phyloP scores from a whole-genome alignment of 1,140 invertebrate species.

The Drosophila nebulosa region DNA sequence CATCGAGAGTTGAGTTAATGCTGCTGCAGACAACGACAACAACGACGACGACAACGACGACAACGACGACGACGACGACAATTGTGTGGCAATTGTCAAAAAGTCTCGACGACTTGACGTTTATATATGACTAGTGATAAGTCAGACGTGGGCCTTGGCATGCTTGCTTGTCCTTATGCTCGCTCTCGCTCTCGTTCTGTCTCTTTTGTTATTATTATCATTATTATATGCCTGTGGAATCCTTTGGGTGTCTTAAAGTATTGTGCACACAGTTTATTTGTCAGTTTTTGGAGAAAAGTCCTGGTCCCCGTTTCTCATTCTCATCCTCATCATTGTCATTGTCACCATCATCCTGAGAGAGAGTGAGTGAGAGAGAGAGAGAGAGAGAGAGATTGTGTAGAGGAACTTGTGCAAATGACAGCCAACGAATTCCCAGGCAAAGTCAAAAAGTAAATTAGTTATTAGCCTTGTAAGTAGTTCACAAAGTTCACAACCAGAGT shows the following conservation, averaged over 20 bases:
- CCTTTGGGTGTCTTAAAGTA: conserved; percentile 65
- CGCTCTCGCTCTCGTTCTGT: conserved; percentile 15
- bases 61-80: conserved; percentile 48
- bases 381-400: conserved; percentile 8
- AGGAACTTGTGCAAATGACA: conserved; percentile 35
- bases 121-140: conserved; percentile 76
- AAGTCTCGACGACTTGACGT: conserved; percentile 66
- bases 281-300: conserved; percentile 69
- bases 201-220: conserved; percentile 48
- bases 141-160: conserved; percentile 28
- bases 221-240: conserved; percentile 42
- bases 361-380: conserved; percentile 28
- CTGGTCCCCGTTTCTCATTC: too few relatives aligned
- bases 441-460: conserved; percentile 71
- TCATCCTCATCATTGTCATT: too few relatives aligned
- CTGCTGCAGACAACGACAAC: conserved; percentile 26
- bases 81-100: conserved; percentile 76
- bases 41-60: conserved; percentile 17
- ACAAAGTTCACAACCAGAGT: conserved; percentile 47
- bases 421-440: conserved; percentile 16
- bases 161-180: conserved; percentile 35
- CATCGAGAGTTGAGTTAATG: neutral
- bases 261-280: conserved; percentile 65
- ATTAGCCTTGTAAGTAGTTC: conserved; percentile 76
- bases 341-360: too few relatives aligned